Conservation (phyloP, 2,113 vertebrate species). For the Mystacornis crossleyi region DNA sequence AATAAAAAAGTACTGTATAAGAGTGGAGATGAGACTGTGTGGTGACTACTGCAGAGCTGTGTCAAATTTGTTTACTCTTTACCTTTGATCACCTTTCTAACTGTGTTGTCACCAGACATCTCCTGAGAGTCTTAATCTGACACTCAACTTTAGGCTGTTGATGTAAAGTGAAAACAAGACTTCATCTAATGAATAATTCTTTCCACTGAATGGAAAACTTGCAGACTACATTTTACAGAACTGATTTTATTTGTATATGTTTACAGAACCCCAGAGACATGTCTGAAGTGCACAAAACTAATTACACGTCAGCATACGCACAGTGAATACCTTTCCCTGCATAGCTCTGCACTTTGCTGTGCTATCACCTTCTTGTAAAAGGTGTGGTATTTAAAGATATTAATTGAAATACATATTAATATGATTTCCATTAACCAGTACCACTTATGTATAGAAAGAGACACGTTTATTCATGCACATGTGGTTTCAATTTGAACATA, state of each 20-base stretch:
- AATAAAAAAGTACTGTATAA: not conserved
- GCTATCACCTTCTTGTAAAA: not conserved
- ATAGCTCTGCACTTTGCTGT: not conserved
- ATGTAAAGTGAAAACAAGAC: not conserved
- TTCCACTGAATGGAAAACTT: not conserved
- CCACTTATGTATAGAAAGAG: not conserved
- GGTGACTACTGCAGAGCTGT: not conserved
- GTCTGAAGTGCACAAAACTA: not conserved
- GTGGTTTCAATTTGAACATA: not conserved
- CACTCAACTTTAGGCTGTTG: not conserved
- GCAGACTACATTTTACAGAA: not conserved
- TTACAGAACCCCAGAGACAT: not conserved
- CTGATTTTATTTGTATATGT: not conserved
- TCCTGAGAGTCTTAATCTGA: not conserved
- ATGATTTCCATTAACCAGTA: not conserved
- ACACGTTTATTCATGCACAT: not conserved
- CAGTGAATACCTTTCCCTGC: not conserved
- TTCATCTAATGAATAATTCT: conserved; percentile 10
- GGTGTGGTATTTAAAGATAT: not conserved
- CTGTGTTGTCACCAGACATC: not conserved
- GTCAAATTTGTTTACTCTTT: not conserved
- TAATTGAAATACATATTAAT: not conserved
- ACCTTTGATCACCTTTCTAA: conserved; percentile 6
- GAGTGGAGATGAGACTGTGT: not conserved
- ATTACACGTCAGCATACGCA: not conserved